phyloP scores from a whole-genome alignment of 2,113 vertebrate species.

The Clarias macrocephalus region DNA sequence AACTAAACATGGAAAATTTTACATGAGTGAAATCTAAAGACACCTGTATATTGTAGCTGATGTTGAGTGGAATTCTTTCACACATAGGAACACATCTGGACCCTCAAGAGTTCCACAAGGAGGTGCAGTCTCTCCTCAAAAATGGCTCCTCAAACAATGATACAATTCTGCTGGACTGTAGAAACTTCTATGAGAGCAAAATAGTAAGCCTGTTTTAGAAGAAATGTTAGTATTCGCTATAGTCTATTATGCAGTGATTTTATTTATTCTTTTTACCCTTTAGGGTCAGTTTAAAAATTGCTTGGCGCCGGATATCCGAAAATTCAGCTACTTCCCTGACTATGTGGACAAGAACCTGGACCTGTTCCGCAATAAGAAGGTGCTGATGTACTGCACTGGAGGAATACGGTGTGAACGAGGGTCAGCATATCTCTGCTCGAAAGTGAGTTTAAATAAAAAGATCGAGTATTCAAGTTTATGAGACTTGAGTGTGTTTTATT shows the following conservation, averaged over 20 bases:
- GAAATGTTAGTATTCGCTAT: background rate
- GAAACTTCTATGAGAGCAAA: constrained; percentile 98
- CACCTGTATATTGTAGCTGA: background rate
- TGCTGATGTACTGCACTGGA: constrained; percentile 98
- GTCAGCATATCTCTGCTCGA: constrained; percentile 91
- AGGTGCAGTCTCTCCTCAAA: constrained; percentile 82
- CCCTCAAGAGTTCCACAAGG: constrained; percentile 89
- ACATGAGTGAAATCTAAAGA: background rate
- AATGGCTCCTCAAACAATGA: constrained; percentile 66
- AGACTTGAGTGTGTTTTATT: background rate
- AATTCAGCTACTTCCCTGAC: constrained; percentile 98
- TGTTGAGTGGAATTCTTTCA: constrained; percentile 1
- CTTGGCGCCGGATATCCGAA: constrained; percentile 93
- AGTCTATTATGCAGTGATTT: background rate
- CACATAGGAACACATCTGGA: constrained; percentile 84
- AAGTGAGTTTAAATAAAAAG: constrained; percentile 69
- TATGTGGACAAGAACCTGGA: constrained; percentile 91
- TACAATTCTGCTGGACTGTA: constrained; percentile 91
- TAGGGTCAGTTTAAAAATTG: constrained; percentile 90
- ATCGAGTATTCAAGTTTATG: too few relatives aligned
- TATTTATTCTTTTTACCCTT: background rate
- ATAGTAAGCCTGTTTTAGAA: constrained; percentile 78
- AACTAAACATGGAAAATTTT: background rate
- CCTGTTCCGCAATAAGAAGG: constrained; percentile 86
- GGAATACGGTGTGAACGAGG: constrained; percentile 95